Base-by-base conservation (phyloP, 2,113 vertebrate genomes). In the Pagrus major region DNA sequence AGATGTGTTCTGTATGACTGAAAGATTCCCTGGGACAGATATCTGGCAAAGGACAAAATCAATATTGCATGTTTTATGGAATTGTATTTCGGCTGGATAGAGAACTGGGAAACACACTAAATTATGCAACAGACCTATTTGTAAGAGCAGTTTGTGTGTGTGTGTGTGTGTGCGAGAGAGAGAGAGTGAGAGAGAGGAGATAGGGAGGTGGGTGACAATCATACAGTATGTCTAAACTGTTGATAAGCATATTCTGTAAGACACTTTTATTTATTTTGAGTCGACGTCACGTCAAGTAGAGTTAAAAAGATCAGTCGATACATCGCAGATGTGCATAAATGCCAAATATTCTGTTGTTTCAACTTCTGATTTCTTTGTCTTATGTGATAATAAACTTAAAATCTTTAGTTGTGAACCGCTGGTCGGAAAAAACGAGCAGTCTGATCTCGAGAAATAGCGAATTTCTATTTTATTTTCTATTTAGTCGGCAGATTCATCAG, bases 81-180 rank as follows among this genome's bases (percentile, higher is more conserved):
- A 92, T 89, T 91, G 89, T 90, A 84, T 93, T 92, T 92, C 87
- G 64, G 65, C 86, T 90, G 83, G 86, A 90, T 89, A 88, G 90
- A 89, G 88, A 93, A 92, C 91, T 86, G 88, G 87, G 81, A 91
- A 92, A 90, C 78, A 85, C 83, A 87, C 84, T 94, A 93, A 94
- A 94, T 94, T 90, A 94, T 94, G 91, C 93, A 93, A 86, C 85
- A 92, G 87, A 78, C 37, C 86, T 88, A 90, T 93, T 92, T 90
- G 89, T 92, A 85, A 77, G 80, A 91, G 78, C 70, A 88, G 63
- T 27, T 35, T 69, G 42, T 65, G 35, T 80, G 61, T 69, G 31
- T 39, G 41, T 69, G 69, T 76, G 68, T 73, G 71, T 60, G 44
- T 72, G 71, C 10, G 29, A 56, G 15, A 21, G 29, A 20, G 18